Evolutionary conservation across 2,113 vertebrate genomes (phyloP).

Genomic region (Paracyprichromis sp.): DNA sequence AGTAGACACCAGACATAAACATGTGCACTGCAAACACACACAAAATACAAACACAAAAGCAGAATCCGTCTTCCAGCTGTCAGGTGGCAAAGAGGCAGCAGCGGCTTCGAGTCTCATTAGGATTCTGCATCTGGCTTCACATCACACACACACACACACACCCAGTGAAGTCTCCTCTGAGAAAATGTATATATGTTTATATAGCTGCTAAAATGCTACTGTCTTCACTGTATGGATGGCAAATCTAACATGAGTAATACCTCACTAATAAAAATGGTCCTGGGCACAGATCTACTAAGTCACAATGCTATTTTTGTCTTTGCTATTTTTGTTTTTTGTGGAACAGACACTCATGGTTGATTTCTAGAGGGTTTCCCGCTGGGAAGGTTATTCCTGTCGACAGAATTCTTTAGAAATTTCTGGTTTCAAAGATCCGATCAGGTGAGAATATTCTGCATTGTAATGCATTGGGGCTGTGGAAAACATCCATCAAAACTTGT

Average conservation of each 20-base stretch:
- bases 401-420: not conserved
- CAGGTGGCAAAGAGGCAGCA: not conserved
- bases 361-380: not conserved
- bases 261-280: not conserved
- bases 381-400: not conserved
- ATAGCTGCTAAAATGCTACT: not conserved
- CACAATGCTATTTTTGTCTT: not conserved
- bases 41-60: not conserved
- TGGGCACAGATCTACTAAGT: not conserved
- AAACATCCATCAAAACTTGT: not conserved
- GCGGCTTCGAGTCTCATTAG: slow-evolving; percentile 27
- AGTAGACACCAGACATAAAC: not conserved
- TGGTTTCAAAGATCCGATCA: not conserved
- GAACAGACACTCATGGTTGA: not conserved
- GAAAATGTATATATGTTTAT: not conserved
- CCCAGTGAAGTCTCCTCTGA: not conserved
- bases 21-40: not conserved
- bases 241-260: not conserved
- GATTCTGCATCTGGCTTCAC: slow-evolving; percentile 33
- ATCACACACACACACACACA: not conserved
- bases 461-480: not conserved
- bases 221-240: not conserved
- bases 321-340: not conserved
- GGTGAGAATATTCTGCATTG: not conserved
- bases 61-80: not conserved